Evolutionary conservation across 1,140 invertebrate species (phyloP), one percentile per base, ranked within the genome.

Genomic region (Matsumurasca onukii): DNA sequence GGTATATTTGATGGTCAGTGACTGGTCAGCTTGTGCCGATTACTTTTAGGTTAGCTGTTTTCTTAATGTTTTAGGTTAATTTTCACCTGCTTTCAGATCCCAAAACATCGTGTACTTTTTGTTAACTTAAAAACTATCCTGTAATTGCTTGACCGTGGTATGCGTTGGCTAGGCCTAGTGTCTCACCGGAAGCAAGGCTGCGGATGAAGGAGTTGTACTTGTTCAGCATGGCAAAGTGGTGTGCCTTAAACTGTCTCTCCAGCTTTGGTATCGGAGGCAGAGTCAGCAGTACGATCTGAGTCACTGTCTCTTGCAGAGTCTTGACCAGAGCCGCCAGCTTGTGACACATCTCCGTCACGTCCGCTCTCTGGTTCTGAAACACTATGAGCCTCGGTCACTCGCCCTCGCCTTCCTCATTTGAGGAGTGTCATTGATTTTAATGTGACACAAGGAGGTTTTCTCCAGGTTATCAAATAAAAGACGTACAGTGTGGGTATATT

Each of bases 261-360:
- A 63, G 31, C 22, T 63, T 63, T 3, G 59, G 59, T 63, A 63
- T 31, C 5, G 59, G 59, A 20, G 59, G 59, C 1, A 63, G 59
- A 31, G 59, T 63, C 59, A 63, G n/a, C 24, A 63, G 31, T n/a
- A 63, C 17, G n/a, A 63, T 63, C 20, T 31, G 5, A 20, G 59
- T 9, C 24, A 24, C 30, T 15, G 20, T 20, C 59, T 63, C 39
- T 31, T 31, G 29, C 30, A 63, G 17, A 17, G 59, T 63, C 3
- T 31, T 63, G 1, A 63, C 30, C 12, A 63, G 31, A 1, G 59
- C 25, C 3, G 59, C 31, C 12, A 63, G 59, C 22, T 63, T n/a
- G 3, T 63, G 20, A 31, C 59, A 63, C 59, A 63, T 63, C 22
- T 12, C 39, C 12, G 20, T 31, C 1, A 31, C 29, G 5, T 31